Base-by-base conservation (phyloP, 2,113 vertebrate species). In the Camelus bactrianus region DNA sequence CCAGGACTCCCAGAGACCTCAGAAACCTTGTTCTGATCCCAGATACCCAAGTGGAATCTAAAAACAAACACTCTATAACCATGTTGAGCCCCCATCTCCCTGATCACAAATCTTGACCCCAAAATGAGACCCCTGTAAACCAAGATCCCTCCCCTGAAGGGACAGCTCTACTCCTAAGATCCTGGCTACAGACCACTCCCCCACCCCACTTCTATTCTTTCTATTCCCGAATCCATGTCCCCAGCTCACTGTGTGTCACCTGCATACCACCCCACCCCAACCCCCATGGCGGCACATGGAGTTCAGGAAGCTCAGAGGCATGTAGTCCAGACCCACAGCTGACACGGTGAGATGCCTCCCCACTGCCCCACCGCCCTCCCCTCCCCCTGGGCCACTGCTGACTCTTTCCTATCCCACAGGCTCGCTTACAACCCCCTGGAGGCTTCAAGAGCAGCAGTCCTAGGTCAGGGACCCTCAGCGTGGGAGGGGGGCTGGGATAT, bases 201-300 rank as follows among this genome's bases (percentile, higher is more conserved):
- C 72, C 19, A 56, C 72, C 64, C 17, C 30, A 26, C 6, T 26
- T 79, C 48, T 76, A 6, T 30, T 54, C 42, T 77, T 60, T 79
- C 17, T 73, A 6, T 24, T 48, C 35, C 42, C 30, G 26, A 50
- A 30, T 17, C 80, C 14, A 0, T 15, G 1, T 62, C 13, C 48
- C 42, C 26, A 30, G 70, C 72, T 91, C 72, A 95, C 87, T 24
- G 60, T 24, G 24, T 60, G 10, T 77, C 17, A 17, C 46, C 82
- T 3, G 32, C n/a, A 0, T 52, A 65, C n/a, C 32, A 2, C 28
- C 16, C 16, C 16, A 35, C 35, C 35, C 35, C 35, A 35, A 35
- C 38, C 1, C 64, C n/a, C 56, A 96, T 97, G 93, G 46, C 46
- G 65, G 86, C 97, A 97, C 56, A 97, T 98, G 96, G 94, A 96